These are phyloP conservation scores for Punctoribates punctum DNA, from an alignment of 2,888 invertebrate species.

Conservation along the genomic window DNA sequence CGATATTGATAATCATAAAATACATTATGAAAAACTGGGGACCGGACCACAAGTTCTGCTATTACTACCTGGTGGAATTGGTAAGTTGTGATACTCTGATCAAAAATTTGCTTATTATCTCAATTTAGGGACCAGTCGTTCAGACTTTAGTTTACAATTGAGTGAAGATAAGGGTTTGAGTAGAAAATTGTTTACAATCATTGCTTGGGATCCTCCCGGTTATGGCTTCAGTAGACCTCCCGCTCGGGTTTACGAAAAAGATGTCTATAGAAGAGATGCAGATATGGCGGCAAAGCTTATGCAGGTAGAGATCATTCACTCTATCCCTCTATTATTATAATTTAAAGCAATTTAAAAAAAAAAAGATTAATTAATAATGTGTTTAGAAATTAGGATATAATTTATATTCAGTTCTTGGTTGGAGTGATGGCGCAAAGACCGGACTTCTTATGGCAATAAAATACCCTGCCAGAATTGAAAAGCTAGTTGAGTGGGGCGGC, in stretches of 20 bases:
- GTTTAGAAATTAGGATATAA: constrained; percentile 34
- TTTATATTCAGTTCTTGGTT: constrained; percentile 52
- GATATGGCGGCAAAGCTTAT: constrained; percentile 66
- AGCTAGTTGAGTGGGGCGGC: constrained; percentile 47
- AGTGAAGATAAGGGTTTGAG: constrained; percentile 49
- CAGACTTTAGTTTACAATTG: constrained; percentile 53
- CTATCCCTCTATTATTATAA: too few relatives aligned
- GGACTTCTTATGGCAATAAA: constrained; percentile 52
- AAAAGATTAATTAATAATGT: background rate
- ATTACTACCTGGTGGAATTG: constrained; percentile 68
- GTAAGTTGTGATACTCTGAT: constrained; percentile 16
- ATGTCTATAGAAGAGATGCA: constrained; percentile 74
- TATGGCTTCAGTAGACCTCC: constrained; percentile 80
- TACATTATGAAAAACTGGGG: constrained; percentile 65
- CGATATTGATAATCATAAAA: constrained; percentile 60
- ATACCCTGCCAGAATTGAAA: constrained; percentile 51
- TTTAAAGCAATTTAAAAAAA: too few relatives aligned
- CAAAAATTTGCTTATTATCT: background rate
- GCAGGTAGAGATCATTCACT: constrained; percentile 59
- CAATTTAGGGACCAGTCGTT: constrained; percentile 50
- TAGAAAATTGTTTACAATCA: constrained; percentile 51
- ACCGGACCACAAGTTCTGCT: constrained; percentile 62
- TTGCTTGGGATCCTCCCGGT: constrained; percentile 69
- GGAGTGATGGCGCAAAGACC: constrained; percentile 55
- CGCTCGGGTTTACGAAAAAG: constrained; percentile 63